Evolutionary conservation across 2,797 vertebrate species (phyloP).

Genomic region (Sandelia bainsii): DNA sequence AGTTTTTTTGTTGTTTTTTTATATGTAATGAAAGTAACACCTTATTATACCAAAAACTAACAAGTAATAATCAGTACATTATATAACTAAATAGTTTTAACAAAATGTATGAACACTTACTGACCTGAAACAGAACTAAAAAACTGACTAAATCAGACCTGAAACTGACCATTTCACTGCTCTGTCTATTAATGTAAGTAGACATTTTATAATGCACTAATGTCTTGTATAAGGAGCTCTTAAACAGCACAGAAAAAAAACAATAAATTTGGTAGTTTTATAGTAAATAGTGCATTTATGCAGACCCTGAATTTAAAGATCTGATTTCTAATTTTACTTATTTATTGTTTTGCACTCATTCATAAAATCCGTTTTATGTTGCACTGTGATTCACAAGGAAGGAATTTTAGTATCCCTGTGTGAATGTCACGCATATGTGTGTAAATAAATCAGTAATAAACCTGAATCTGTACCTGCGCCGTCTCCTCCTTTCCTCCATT

Average conservation of each 20-base stretch:
- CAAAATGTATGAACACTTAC: not conserved
- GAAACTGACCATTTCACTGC: not conserved
- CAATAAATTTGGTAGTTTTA: not conserved
- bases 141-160: too few species aligned
- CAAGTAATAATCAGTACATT: not conserved
- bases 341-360: not conserved
- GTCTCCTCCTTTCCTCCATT: too few species aligned
- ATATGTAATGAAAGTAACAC: not conserved
- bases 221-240: not conserved
- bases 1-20: not conserved
- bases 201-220: not conserved
- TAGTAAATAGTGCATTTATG: too few species aligned
- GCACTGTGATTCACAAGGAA: not conserved
- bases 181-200: too few species aligned
- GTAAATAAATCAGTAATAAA: not conserved
- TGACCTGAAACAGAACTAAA: not conserved
- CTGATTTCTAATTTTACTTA: not conserved
- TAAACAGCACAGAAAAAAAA: not conserved
- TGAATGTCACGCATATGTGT: not conserved
- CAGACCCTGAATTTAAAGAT: too few species aligned
- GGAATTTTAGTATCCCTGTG: not conserved
- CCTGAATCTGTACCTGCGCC: not conserved
- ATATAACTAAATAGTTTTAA: not conserved
- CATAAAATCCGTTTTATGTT: not conserved
- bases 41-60: too few species aligned